Evolutionary conservation across 2,888 invertebrate species (phyloP), one percentile per base, ranked within the genome.

Genomic region (Holacanthella duospinosa): DNA sequence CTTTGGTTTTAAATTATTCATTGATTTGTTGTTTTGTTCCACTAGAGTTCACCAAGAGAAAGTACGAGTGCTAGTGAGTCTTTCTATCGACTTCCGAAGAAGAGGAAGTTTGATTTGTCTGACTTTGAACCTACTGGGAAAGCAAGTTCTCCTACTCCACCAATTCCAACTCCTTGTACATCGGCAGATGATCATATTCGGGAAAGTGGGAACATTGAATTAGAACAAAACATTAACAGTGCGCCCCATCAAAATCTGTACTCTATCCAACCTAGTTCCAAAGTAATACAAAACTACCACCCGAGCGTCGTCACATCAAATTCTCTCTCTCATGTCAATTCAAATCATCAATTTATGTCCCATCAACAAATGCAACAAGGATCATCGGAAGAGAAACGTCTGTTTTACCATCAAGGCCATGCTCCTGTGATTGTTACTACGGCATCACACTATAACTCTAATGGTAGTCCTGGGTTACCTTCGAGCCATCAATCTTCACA

Each of bases 91-190:
- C 84, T 94, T 76, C 95, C 95, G 64, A 95, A 95, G 79, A 95
- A 95, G 79, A 84, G 95, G 68, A 92, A 92, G 79, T 89, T 86
- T 75, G 86, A 87, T 77, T 86, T 86, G 55, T 85, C 87, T 55
- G 87, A 88, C 74, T 79, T 88, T 63, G 89, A 89, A 77, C 86
- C 86, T 74, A n/a, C 61, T 44, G 29, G 62, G 62, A 54, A 60
- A 56, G 58, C 36, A 53, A 57, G 60, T 64, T 48, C 57, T 56
- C 43, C 55, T 6, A 36, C 36, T 6, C 6, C 36, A 36, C 36
- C 36, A 36, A 36, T 36, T 6, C 6, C 6, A 6, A 36, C 36
- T 36, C 6, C 36, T 36, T 36, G 9, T 16, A 36, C 36, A 36
- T 16, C 36, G 36, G 9, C 36, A 36, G n/a, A n/a, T n/a, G n/a